These are phyloP conservation scores for Galerucella calmariensis DNA, from an alignment of 2,888 invertebrate species.

Conservation along the genomic window DNA sequence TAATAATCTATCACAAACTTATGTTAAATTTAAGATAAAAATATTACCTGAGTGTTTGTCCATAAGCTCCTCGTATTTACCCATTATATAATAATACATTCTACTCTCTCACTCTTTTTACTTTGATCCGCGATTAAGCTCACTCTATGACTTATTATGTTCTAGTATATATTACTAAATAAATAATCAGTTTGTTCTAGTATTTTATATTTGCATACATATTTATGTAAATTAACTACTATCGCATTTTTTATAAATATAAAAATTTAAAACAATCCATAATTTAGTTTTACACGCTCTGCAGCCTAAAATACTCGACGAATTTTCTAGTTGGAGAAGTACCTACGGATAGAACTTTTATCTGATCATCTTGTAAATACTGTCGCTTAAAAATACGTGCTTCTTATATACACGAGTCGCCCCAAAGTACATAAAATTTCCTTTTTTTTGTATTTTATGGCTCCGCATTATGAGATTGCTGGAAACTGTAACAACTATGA, in stretches of 20 bases:
- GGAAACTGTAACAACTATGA: too few species aligned
- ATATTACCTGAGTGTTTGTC: constrained; percentile 14
- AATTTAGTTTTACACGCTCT: too few species aligned
- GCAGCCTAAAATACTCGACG: too few species aligned
- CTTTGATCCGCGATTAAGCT: not conserved
- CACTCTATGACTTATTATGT: not conserved
- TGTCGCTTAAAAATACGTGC: too few species aligned
- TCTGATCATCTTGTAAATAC: too few species aligned
- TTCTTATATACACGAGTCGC: too few species aligned
- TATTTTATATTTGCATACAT: not conserved
- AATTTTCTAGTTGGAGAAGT: too few species aligned
- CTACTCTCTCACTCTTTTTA: not conserved
- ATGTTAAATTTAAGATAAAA: constrained; percentile 5
- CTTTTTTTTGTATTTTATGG: too few species aligned
- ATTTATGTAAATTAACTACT: not conserved
- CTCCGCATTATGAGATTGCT: too few species aligned
- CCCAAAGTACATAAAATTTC: too few species aligned
- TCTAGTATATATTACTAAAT: not conserved
- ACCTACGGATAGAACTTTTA: too few species aligned
- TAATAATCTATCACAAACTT: too few species aligned
- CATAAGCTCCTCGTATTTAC: constrained; percentile 14
- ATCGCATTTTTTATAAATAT: not conserved
- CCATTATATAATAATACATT: not conserved
- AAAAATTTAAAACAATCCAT: not conserved
- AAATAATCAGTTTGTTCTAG: not conserved